Base-by-base conservation (phyloP, 2,797 vertebrate genomes). In the Trematomus bernacchii region DNA sequence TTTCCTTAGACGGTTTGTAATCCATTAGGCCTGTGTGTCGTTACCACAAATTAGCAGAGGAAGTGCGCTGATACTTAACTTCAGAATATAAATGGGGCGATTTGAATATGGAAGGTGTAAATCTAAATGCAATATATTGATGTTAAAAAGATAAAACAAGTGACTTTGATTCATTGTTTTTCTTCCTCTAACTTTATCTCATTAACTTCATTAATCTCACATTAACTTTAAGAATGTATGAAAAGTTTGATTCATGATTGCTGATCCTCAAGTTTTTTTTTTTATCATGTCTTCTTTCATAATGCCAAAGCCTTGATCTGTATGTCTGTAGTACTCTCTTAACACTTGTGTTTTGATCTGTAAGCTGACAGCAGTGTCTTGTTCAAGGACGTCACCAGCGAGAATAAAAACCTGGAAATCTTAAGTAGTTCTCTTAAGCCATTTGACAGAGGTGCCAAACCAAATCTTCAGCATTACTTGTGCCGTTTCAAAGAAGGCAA, bases 361-460 rank as follows among this genome's bases (percentile, higher is more conserved):
- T 55, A 30, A 71, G 19, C 76, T 76, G 79, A 83, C 73, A 82
- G 70, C 79, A 65, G 66, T 52, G 73, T 79, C 65, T 69, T 52
- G 64, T 64, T 84, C 83, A 83, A 89, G 80, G 80, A 80, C 71
- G n/a, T 67, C 62, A 73, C 68, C 73, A 62, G 54, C 48, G n/a
- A 61, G 46, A 72, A 84, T 80, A 82, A 84, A 37, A 89, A 37
- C 85, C 57, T 74, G 83, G 79, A 78, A 85, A 71, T 78, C 83
- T 88, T 83, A 82, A 76, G 73, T 46, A 30, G 76, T 65, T 78
- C 78, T 77, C 70, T 23, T 44, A 13, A 82, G 64, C 65, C 55
- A 81, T 87, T 75, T 73, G 64, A 67, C 72, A 61, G 43, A 11
- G 61, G 64, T 81, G 87, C 82, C 83, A 89, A 85, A 55, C 27